Base-by-base conservation (phyloP, 2,888 invertebrate genomes). In the Zaprionus lineosus region DNA sequence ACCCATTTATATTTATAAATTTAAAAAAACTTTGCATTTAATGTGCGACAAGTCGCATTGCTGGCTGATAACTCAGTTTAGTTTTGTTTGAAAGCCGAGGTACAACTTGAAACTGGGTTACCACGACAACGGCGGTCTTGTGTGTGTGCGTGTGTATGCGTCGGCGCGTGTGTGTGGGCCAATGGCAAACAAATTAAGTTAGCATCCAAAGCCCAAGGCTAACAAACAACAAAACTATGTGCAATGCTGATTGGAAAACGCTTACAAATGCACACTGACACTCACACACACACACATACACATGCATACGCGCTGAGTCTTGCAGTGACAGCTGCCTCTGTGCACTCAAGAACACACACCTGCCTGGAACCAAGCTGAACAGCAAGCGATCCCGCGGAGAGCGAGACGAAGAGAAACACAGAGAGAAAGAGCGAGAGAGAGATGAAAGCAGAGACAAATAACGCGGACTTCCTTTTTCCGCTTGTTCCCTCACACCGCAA, bases 401-500 rank as follows among this genome's bases (percentile, higher is more conserved):
- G 2, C 4, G 14, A 12, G 34, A 41, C 12, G 56, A 1, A 29
- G 12, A 11, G 39, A 53, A 37, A 37, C 12, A 21, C 67, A 61
- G n/a, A n/a, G 63, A 62, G 66, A 75, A 75, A 75, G n/a, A 24
- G 2, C 4, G 14, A 12, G 34, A 41, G 14, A 59, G 1, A 29
- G 12, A 11, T 39, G 48, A 37, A 37, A 14, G 28, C 67, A 61
- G n/a, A n/a, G 63, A 62, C 69, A 75, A 75, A 75, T 73, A 75
- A 75, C 15, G 74, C 74, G 76, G 69, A 75, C 76, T 75, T 75
- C 75, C 75, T 6, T 75, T 66, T 75, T 75, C 75, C 70, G n/a
- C n/a, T n/a, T n/a, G n/a, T n/a, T n/a, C n/a, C n/a, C n/a, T n/a
- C n/a, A n/a, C n/a, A n/a, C n/a, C n/a, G n/a, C n/a, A n/a, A n/a